phyloP scores from a whole-genome alignment of 1,140 invertebrate genomes.

The Bombus terrestris region DNA sequence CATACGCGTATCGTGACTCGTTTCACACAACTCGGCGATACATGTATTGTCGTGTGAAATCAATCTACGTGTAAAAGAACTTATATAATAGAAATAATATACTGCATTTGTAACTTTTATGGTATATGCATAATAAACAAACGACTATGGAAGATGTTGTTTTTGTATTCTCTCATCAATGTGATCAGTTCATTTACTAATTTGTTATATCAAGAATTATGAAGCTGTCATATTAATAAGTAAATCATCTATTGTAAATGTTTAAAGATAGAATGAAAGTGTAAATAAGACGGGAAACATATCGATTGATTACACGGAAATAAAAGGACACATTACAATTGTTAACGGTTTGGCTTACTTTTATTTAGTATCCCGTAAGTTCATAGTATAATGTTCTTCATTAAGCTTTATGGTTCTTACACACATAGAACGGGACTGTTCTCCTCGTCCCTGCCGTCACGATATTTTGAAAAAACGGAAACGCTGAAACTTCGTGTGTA shows the following conservation, averaged over 20 bases:
- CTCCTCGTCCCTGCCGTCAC: conserved; percentile 72
- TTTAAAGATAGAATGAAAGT: not conserved
- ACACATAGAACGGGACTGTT: conserved; percentile 80
- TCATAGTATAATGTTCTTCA: conserved; percentile 82
- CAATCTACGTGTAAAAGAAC: not conserved
- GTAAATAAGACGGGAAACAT: not conserved
- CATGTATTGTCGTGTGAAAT: not conserved
- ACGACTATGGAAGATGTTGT: not conserved
- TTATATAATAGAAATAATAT: not conserved
- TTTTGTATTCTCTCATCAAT: not conserved
- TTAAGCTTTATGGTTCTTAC: conserved; percentile 83
- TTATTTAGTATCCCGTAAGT: conserved; percentile 83
- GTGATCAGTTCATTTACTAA: not conserved
- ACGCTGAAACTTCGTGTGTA: conserved; percentile 68
- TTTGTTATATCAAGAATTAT: not conserved
- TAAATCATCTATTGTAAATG: not conserved
- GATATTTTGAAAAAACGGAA: conserved; percentile 73
- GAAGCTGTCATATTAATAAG: not conserved
- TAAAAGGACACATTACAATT: conserved; percentile 16
- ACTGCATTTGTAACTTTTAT: conserved; percentile 5
- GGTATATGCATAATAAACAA: conserved; percentile 3
- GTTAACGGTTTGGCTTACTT: conserved; percentile 82
- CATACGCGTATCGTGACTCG: no score
- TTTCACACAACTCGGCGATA: no score
- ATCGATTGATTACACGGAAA: not conserved